These are phyloP conservation scores for Siderastrea siderea DNA, from an alignment of 92 coral and sea anemone species.

Conservation along the genomic window DNA sequence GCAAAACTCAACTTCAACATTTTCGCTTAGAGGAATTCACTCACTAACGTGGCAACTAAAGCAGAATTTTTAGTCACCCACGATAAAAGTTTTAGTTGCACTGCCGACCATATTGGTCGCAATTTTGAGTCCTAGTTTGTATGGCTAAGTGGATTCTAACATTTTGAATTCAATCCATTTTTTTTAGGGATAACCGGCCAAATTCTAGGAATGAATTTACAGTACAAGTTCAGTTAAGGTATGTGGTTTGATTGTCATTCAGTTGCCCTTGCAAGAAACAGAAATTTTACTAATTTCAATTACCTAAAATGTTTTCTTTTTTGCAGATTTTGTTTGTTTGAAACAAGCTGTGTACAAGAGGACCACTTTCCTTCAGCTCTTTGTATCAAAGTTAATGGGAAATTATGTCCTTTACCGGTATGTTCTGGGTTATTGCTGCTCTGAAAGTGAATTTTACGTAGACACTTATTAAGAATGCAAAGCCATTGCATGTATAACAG, in stretches of 20 bases:
- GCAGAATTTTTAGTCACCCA: too few relatives aligned
- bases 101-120: background rate
- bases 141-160: background rate
- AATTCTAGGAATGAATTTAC: constrained; percentile 91
- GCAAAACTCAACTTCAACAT: too few relatives aligned
- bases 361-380: constrained; percentile 93
- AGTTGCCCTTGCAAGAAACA: background rate
- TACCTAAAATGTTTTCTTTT: background rate
- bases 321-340: constrained; percentile 92
- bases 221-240: constrained; percentile 95
- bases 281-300: background rate
- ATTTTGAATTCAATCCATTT: background rate
- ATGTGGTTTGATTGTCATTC: background rate
- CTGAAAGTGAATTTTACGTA: background rate
- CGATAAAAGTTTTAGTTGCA: too few relatives aligned
- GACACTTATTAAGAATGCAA: too few relatives aligned
- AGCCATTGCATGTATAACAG: too few relatives aligned
- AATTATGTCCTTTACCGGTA: constrained; percentile 90
- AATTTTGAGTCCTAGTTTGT: too few relatives aligned
- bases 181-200: constrained; percentile 91
- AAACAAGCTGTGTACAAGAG: constrained; percentile 99
- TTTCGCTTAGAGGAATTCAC: too few relatives aligned
- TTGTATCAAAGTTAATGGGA: constrained; percentile 97
- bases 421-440: constrained; percentile 30
- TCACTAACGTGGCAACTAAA: too few relatives aligned